Conservation (phyloP, 2,113 vertebrate genomes). For the Lepus timidus region DNA sequence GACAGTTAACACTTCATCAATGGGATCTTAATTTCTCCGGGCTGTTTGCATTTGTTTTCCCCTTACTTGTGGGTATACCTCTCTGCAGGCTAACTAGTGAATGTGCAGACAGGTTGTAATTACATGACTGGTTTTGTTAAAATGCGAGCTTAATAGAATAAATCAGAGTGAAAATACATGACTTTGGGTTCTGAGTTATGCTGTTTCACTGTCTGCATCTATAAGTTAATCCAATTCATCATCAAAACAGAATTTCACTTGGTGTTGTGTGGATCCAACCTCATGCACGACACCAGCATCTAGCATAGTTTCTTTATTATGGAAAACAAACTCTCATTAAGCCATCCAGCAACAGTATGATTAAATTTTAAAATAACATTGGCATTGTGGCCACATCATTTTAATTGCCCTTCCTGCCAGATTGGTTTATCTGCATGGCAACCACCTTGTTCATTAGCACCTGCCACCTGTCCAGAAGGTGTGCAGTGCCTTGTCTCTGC, state of each 20-base stretch:
- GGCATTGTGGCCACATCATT: conserved; percentile 44
- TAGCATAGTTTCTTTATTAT: conserved; percentile 39
- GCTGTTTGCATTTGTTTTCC: background rate
- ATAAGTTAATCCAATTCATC: conserved; percentile 24
- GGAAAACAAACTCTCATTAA: conserved; percentile 73
- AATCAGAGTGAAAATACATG: background rate
- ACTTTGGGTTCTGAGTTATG: background rate
- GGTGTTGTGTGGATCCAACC: background rate
- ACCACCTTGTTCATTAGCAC: conserved; percentile 62
- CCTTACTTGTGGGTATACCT: background rate
- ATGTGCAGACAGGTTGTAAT: background rate
- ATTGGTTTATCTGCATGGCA: conserved; percentile 45
- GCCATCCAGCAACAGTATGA: conserved; percentile 21
- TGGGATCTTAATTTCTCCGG: conserved; percentile 6
- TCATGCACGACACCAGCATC: conserved; percentile 2
- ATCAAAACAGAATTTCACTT: conserved; percentile 12
- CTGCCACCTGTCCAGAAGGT: conserved; percentile 42
- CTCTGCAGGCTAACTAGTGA: background rate
- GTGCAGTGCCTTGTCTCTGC: background rate
- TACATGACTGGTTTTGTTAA: background rate
- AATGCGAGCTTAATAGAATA: conserved; percentile 23
- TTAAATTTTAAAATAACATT: conserved; percentile 75
- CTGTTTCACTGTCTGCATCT: background rate
- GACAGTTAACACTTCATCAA: background rate
- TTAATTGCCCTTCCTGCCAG: conserved; percentile 49